Base-by-base conservation (phyloP, 1,140 invertebrate genomes). In the Diuraphis noxia region DNA sequence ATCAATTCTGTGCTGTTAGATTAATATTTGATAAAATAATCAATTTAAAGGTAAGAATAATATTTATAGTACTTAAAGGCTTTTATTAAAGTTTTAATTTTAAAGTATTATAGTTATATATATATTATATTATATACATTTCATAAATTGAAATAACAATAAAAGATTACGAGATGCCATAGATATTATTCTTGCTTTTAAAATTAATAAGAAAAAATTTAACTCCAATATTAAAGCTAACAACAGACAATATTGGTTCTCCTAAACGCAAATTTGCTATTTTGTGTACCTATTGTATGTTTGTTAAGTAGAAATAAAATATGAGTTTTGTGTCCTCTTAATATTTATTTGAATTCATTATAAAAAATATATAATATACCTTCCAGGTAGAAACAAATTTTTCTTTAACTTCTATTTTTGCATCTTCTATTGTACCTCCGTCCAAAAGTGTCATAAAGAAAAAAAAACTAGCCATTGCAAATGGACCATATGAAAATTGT, bases 311-410 rank as follows among this genome's bases (percentile, higher is more conserved):
- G 10, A 13, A n/a, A 49, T 49, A n/a, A 63, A 25, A 56, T 9
- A 9, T n/a, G 13, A n/a, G 19, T 46, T 46, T 46, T 46, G 2
- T 3, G 13, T 34, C 13, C 4, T n/a, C 13, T n/a, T 63, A 63
- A 10, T 13, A n/a, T 63, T 30, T 56, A 56, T 30, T 72, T 19
- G 7, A 77, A 34, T 36, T 36, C 34, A 77, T 34, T 10, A 34
- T 19, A 79, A 82, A 30, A 41, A 23, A 49, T 21, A 49, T 21
- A 49, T 25, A 56, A 84, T 49, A 92, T 95, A 97, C 97, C 94
- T 97, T 97, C 92, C 96, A 98, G 19, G 97, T 97, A 79, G 97
- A 96, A 93, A 95, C 94, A 92, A 97, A 97, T 94, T 98, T 98
- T 85, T 95, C 94, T 93, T 95, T 95, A 5, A 97, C 95, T 95